phyloP scores from a whole-genome alignment of 2,797 vertebrate species.

The Nannoperca obscura region DNA sequence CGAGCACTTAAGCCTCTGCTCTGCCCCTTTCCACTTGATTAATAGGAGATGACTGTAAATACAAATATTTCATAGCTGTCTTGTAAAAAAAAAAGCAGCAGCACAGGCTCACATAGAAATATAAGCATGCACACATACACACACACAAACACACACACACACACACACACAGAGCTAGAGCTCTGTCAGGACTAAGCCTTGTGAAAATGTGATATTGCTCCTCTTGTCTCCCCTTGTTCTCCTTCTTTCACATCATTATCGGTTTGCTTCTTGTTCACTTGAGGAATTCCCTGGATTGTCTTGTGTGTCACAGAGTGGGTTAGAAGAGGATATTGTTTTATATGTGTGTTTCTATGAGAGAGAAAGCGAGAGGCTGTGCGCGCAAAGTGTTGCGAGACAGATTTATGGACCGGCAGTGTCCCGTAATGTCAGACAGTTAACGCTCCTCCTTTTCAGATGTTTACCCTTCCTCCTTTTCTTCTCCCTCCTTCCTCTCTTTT shows the following conservation, averaged over 20 bases:
- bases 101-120: constrained; percentile 47
- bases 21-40: constrained; percentile 86
- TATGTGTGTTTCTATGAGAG: constrained; percentile 3
- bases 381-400: constrained; percentile 59
- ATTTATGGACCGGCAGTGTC: constrained; percentile 77
- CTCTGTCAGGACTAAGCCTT: constrained; percentile 48
- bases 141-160: background rate
- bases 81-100: constrained; percentile 76
- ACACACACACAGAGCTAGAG: constrained; percentile 13
- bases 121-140: background rate
- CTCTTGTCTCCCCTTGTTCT: constrained; percentile 56
- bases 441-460: constrained; percentile 60
- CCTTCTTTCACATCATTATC: constrained; percentile 37
- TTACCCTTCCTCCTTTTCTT: constrained; percentile 55
- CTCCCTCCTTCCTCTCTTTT: constrained; percentile 29
- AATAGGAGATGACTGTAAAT: constrained; percentile 89
- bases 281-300: constrained; percentile 74
- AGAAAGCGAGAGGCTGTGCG: background rate
- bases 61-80: constrained; percentile 89
- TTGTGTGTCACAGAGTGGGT: constrained; percentile 64
- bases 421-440: constrained; percentile 66
- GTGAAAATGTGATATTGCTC: constrained; percentile 58
- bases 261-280: constrained; percentile 52
- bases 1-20: constrained; percentile 85
- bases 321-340: constrained; percentile 47